Percentiles rank a stretch among this genome's conserved stretches.
Evolutionary conservation across 2,888 invertebrate genomes (phyloP).

Genomic region (Himalopsyche japonica): DNA sequence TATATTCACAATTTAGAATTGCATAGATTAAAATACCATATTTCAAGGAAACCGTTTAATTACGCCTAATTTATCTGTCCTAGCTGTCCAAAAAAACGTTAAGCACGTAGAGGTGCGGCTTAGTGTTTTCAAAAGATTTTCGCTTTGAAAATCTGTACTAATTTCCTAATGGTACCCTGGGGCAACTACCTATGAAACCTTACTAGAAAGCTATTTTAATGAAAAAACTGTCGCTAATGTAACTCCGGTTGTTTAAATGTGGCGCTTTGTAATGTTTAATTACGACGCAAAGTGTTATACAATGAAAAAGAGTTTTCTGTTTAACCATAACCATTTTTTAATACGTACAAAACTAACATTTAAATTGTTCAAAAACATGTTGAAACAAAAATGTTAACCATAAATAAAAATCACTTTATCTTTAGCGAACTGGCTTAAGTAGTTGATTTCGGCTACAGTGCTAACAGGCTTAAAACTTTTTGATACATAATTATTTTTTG

Average conservation of each 20-base stretch:
- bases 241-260: not conserved
- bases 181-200: not conserved
- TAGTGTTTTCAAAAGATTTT: constrained; percentile 7
- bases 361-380: too few relatives aligned
- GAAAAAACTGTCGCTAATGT: not conserved
- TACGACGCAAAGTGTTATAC: not conserved
- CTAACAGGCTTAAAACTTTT: too few relatives aligned
- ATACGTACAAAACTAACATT: too few relatives aligned
- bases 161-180: not conserved
- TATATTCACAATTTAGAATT: not conserved
- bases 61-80: not conserved
- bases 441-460: too few relatives aligned
- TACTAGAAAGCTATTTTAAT: not conserved
- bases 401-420: too few relatives aligned
- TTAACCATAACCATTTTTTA: too few relatives aligned
- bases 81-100: not conserved
- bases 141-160: constrained; percentile 6
- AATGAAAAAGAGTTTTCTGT: too few relatives aligned
- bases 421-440: too few relatives aligned
- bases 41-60: not conserved
- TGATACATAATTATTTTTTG: too few relatives aligned
- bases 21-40: not conserved
- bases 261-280: not conserved
- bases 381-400: too few relatives aligned
- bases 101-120: not conserved